Evolutionary conservation across 2,888 invertebrate species (phyloP), one percentile per base, ranked within the genome.

Genomic region (Choristoneura rosaceana): DNA sequence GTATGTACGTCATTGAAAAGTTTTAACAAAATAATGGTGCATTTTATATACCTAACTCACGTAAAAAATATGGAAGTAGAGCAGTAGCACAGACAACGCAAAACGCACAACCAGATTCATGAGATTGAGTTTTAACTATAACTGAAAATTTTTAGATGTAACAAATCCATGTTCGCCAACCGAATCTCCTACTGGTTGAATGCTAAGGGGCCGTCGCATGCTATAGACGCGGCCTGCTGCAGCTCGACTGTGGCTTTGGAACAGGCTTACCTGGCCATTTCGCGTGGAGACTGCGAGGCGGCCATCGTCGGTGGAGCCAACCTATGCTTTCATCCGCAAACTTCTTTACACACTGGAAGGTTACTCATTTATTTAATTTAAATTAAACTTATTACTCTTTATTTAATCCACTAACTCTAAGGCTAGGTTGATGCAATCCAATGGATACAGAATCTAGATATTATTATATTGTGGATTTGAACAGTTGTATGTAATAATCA

Each of bases 291-390:
- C 8, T 90, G 91, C 65, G 92, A 91, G 33, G 87, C 89, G 0
- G 96, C 96, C 14, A 89, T 96, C 38, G 96, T 96, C 2, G 96
- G 95, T 2, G 96, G 96, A 0, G 86, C 92, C 9, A 95, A 94
- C 76, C 79, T 96, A 14, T 95, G 95, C 69, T 81, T 96, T 38
- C 95, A 95, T 76, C 96, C 96, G 0, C 88, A 91, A 63, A 81
- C 84, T 0, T 82, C 87, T 2, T 78, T 91, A 1, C 90, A 91
- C 64, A 87, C 83, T 70, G 82, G 82, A 74, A 88, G 90, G 91
- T 90, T 7, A 47, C n/a, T 47, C 14, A n/a, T 5, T 7, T n/a
- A n/a, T n/a, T n/a, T n/a, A n/a, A n/a, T n/a, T n/a, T n/a, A n/a
- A n/a, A n/a, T n/a, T n/a, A n/a, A n/a, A n/a, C n/a, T n/a, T n/a